Evolutionary conservation across 2,888 invertebrate species (phyloP), one percentile per base, ranked within the genome.

Genomic region (Drosophila acutilabella): DNA sequence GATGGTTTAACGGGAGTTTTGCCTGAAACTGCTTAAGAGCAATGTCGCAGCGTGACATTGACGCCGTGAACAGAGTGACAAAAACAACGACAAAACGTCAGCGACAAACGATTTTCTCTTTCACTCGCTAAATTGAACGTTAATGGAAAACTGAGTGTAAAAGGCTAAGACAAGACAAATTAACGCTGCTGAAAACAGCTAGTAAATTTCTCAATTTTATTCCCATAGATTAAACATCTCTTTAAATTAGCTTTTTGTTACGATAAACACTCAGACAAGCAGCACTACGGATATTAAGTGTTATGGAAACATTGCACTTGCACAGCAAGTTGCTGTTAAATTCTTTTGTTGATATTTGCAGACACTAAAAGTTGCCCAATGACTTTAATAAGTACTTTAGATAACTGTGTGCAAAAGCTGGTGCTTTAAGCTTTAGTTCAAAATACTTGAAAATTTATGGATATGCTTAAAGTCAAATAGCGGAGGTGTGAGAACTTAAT

Each of bases 31-130:
- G 38, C 56, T 74, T 69, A 78, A 73, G 65, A 78, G 51, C 60
- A 65, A 64, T 57, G 44, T 30, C 41, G 52, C 38, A 13, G 18
- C 42, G 10, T 75, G 76, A 74, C 78, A 74, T 76, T 78, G 74
- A 65, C 69, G 78, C 36, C 40, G 77, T 50, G 36, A 47, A 47
- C 59, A 50, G 61, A 61, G 64, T 71, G 79, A 71, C 76, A 79
- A 68, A 60, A 41, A 42, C 59, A 44, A 36, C 71, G 45, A 51
- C 38, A 13, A 54, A 71, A 36, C 26, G 33, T 47, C 36, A 57
- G 51, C 54, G 52, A 16, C 53, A 62, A 62, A 53, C 48, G 42
- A 57, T 58, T 78, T 78, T 78, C 76, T 70, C 78, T 76, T 78
- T 76, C 65, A 50, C 40, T 23, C 53, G 66, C 69, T 62, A 74